Percentiles rank a stretch among this genome's conserved stretches.
Evolutionary conservation across 2,888 invertebrate genomes (phyloP).

Genomic region (Theretra japonica): DNA sequence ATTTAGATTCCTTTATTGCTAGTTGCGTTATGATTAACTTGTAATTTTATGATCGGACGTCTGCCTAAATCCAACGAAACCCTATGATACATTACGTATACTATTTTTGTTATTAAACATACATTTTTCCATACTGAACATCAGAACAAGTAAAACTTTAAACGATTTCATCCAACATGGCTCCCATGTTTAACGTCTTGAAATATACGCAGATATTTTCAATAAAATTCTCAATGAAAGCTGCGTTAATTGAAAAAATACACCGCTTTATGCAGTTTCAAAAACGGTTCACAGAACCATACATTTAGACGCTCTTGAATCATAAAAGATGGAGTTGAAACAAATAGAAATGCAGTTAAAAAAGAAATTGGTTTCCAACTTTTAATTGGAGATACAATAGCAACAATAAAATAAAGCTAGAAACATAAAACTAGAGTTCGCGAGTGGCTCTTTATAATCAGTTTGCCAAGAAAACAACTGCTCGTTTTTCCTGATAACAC

Average conservation of each 20-base stretch:
- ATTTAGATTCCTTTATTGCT: no score
- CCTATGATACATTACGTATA: no score
- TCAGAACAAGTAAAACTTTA: no score
- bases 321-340: slow-evolving; percentile 11
- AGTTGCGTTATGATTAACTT: no score
- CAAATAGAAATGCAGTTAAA: slow-evolving; percentile 15
- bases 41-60: no score
- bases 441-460: slow-evolving; percentile 33
- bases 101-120: no score
- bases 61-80: no score
- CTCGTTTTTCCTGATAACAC: slow-evolving; percentile 34
- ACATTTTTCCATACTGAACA: no score
- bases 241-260: background rate
- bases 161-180: no score
- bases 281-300: background rate
- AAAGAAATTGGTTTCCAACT: slow-evolving; percentile 32
- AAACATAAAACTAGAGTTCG: slow-evolving; percentile 7
- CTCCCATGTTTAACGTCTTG: background rate
- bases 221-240: background rate
- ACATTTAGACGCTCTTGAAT: background rate
- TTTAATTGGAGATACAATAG: slow-evolving; percentile 35
- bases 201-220: background rate
- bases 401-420: slow-evolving; percentile 16
- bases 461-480: slow-evolving; percentile 56
- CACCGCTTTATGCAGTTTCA: slow-evolving; percentile 2